Percentiles rank a stretch among this genome's conserved stretches.
These are phyloP conservation scores for Naja naja DNA, from an alignment of 2,113 vertebrate species.

Conservation along the genomic window DNA sequence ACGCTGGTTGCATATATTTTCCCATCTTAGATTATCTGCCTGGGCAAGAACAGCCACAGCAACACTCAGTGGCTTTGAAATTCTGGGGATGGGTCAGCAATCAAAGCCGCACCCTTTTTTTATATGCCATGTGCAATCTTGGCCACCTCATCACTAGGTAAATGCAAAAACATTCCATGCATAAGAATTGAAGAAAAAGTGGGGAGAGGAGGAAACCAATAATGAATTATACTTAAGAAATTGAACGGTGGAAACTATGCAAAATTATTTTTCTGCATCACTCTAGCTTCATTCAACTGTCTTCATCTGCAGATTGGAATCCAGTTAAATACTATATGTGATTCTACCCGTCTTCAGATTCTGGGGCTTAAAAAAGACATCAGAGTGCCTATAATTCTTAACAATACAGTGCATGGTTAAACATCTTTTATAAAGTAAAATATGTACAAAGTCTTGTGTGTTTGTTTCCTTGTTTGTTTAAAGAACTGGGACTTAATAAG, in stretches of 20 bases:
- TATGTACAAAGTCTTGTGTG: neutral
- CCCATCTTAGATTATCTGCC: neutral
- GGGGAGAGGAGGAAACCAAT: neutral
- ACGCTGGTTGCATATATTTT: neutral
- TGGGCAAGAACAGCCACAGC: neutral
- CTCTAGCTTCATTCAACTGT: neutral
- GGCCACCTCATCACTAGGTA: neutral
- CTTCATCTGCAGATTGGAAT: neutral
- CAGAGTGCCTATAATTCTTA: neutral
- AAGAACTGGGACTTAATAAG: neutral
- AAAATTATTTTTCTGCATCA: neutral
- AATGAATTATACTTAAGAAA: neutral
- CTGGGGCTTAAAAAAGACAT: neutral
- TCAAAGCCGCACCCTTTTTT: neutral
- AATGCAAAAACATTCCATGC: neutral
- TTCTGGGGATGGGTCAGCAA: neutral
- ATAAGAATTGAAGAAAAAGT: neutral
- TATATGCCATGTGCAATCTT: neutral
- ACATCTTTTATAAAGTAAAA: neutral
- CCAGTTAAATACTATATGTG: neutral
- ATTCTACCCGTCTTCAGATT: neutral
- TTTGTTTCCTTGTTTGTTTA: neutral
- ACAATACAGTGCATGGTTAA: neutral
- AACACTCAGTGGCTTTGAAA: neutral
- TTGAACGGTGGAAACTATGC: neutral